Percentiles rank a stretch among this genome's conserved stretches.
Conservation (phyloP, 1,140 invertebrate species). For the Papilio machaon region DNA sequence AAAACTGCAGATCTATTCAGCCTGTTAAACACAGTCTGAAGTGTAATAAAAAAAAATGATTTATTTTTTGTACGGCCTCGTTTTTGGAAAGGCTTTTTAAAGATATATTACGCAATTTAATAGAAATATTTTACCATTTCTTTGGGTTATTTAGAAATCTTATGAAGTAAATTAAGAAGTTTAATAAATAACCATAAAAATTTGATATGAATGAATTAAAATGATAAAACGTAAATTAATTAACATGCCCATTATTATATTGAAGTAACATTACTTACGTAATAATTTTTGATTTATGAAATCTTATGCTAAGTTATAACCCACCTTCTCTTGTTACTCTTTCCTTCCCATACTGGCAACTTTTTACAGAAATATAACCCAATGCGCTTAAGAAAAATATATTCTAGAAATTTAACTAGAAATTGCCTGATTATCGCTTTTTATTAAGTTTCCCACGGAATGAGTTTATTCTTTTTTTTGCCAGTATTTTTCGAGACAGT, state of each 20-base stretch:
- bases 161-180: neutral
- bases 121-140: neutral
- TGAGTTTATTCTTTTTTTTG: neutral
- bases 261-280: neutral
- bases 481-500: neutral
- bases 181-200: conserved; percentile 4
- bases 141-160: neutral
- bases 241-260: neutral
- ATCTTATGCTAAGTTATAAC: neutral
- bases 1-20: neutral
- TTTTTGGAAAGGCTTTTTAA: no score
- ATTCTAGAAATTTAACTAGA: neutral
- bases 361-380: no score
- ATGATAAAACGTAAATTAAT: neutral
- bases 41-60: no score
- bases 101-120: no score
- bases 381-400: no score
- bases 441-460: conserved; percentile 5
- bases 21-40: no score
- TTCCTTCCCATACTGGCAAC: no score
- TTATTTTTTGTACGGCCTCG: no score
- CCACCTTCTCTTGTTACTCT: neutral
- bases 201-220: neutral
- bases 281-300: neutral
- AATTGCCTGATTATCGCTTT: conserved; percentile 14